Base-by-base conservation (phyloP, 2,888 invertebrate species). In the Plusia festucae region DNA sequence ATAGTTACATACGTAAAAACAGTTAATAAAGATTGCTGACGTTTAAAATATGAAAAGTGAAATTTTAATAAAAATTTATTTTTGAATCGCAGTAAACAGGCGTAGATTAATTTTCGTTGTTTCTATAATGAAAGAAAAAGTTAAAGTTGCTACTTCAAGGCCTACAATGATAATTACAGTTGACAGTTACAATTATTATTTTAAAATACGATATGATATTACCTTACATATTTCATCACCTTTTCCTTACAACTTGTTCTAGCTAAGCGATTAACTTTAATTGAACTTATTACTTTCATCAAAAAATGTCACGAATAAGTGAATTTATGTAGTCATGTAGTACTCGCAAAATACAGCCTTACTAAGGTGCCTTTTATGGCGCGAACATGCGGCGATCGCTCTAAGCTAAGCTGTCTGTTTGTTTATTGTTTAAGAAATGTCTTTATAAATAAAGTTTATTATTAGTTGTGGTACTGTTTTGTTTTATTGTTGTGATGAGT, bases 251-350 rank as follows among this genome's bases (percentile, higher is more conserved):
- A 53, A 64, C 70, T 64, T 22, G 2, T 22, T 60, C 30, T 54
- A 18, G n/a, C 27, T 24, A 6, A 0, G 18, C 27, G 44, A 44
- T 61, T 24, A 64, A 75, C 18, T 44, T 64, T 0, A 49, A 49
- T 51, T 46, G 55, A 27, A 76, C 44, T 53, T 65, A 61, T 65
- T 32, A 46, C 52, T 71, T 49, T 65, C 57, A 53, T 49, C 46
- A 13, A 76, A 71, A 76, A 71, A 66, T 13, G 32, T 20, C 13
- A 32, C 8, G 30, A 59, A 52, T 55, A 58, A 57, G 53, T 57
- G 22, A 70, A 57, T 71, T 66, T 71, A 61, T 71, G 51, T 27
- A 53, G n/a, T 53, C 71, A 73, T 70, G 65, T 61, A 51, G 54
- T 60, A 30, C 49, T 55, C 57, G 70, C 76, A 34, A 56, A 72